Evolutionary conservation across 2,888 invertebrate genomes (phyloP).

Genomic region (Noctua pronuba): DNA sequence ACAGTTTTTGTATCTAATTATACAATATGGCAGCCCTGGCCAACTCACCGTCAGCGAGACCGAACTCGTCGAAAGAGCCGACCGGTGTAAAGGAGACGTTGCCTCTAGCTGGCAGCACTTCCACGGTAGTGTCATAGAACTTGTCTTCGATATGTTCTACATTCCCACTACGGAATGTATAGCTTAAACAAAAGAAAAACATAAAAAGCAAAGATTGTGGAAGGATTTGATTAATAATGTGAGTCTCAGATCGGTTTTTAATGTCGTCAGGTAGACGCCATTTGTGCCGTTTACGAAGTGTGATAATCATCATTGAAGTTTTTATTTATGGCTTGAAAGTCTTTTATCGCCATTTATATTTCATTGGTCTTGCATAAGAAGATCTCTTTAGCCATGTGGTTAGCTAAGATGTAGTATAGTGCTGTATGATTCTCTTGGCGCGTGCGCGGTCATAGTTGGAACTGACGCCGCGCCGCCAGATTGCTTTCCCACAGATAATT

Average conservation of each 20-base stretch:
- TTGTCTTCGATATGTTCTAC: conserved; percentile 96
- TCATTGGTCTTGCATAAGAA: background rate
- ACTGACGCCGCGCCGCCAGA: no score
- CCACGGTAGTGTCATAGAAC: conserved; percentile 96
- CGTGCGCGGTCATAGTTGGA: no score
- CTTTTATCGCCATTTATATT: background rate
- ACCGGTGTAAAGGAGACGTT: conserved; percentile 93
- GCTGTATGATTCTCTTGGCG: no score
- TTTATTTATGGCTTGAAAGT: background rate
- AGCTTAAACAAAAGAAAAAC: conserved; percentile 86
- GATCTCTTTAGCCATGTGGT: background rate
- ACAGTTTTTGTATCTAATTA: no score
- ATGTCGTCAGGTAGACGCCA: background rate
- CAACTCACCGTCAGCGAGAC: conserved; percentile 94
- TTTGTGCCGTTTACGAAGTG: no score
- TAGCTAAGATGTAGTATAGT: background rate
- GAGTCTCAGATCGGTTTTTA: background rate
- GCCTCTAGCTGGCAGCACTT: conserved; percentile 91
- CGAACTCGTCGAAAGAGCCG: conserved; percentile 94
- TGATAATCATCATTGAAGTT: background rate
- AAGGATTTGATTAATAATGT: no score
- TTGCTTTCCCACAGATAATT: no score
- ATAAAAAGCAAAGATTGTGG: background rate
- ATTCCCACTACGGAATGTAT: conserved; percentile 96
- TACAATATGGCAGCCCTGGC: no score